Percentiles rank a stretch among this genome's conserved stretches.
Evolutionary conservation across 2,113 vertebrate genomes (phyloP).

Genomic region (Microtus ochrogaster): DNA sequence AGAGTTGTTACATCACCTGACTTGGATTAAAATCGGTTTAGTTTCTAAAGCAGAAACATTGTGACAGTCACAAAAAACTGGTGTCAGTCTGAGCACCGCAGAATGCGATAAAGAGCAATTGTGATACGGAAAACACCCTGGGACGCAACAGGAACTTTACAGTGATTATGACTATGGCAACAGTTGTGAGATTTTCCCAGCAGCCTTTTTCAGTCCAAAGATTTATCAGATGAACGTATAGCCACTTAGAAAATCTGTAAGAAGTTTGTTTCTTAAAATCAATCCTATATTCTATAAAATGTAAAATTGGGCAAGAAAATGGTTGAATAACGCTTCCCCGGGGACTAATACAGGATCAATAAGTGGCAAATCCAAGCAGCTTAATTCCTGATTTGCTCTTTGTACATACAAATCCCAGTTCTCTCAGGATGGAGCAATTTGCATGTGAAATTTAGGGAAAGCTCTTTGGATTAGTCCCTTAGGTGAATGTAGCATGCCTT

Average conservation of each 20-base stretch:
- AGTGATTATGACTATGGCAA: conserved; percentile 61
- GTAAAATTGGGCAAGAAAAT: conserved; percentile 56
- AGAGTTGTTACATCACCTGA: conserved; percentile 31
- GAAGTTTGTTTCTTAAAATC: neutral
- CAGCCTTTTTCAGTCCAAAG: conserved; percentile 63
- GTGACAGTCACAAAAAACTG: conserved; percentile 63
- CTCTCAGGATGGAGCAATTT: conserved; percentile 67
- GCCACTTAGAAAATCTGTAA: conserved; percentile 50
- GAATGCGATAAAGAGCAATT: conserved; percentile 60
- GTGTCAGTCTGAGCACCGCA: conserved; percentile 44
- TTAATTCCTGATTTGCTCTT: conserved; percentile 76
- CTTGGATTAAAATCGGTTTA: conserved; percentile 57
- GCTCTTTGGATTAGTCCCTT: conserved; percentile 46
- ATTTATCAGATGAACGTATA: conserved; percentile 62
- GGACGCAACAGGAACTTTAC: conserved; percentile 61
- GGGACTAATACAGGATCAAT: conserved; percentile 62
- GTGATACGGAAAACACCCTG: conserved; percentile 18
- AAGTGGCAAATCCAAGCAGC: conserved; percentile 60
- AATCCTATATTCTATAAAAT: conserved; percentile 61
- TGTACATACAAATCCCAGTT: conserved; percentile 72
- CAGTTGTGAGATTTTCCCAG: conserved; percentile 65
- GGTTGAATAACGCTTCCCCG: conserved; percentile 1
- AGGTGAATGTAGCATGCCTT: conserved; percentile 3
- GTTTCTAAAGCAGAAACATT: conserved; percentile 67
- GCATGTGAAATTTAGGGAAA: conserved; percentile 62